These are phyloP conservation scores for Catajapyx aquilonaris DNA, from an alignment of 1,140 invertebrate species.

Conservation along the genomic window DNA sequence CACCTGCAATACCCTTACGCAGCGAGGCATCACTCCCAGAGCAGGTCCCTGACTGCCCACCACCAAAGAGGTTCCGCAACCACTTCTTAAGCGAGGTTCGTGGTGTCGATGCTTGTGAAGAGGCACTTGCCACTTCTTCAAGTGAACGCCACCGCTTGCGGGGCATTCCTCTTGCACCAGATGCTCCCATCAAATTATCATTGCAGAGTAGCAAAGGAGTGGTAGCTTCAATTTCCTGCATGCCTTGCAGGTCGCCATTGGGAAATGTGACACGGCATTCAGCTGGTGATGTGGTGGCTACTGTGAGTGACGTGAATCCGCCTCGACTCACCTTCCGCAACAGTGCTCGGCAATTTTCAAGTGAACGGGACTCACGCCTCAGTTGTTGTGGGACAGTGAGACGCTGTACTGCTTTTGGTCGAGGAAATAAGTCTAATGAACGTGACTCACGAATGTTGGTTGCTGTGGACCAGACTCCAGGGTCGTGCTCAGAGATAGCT, in stretches of 20 bases:
- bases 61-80: constrained; percentile 42
- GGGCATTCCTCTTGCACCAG: constrained; percentile 26
- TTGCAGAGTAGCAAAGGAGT: constrained; percentile 4
- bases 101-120: constrained; percentile 13
- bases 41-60: constrained; percentile 35
- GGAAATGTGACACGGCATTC: constrained; percentile 25
- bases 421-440: neutral
- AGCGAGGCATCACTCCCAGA: constrained; percentile 37
- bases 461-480: too few relatives aligned
- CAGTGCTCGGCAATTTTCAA: constrained; percentile 24
- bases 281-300: constrained; percentile 18
- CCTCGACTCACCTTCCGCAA: constrained; percentile 8
- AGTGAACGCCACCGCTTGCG: constrained; percentile 54
- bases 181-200: constrained; percentile 13
- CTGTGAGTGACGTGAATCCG: constrained; percentile 13
- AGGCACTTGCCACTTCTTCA: constrained; percentile 25
- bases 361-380: constrained; percentile 25
- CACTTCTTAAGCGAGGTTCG: constrained; percentile 38
- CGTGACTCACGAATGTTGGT: neutral
- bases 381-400: constrained; percentile 4
- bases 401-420: neutral
- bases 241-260: too few relatives aligned
- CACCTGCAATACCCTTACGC: constrained; percentile 23
- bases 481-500: neutral
- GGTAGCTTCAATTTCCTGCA: too few relatives aligned